Evolutionary conservation across 2,113 vertebrate species (phyloP).

Genomic region (Alethe diademata): DNA sequence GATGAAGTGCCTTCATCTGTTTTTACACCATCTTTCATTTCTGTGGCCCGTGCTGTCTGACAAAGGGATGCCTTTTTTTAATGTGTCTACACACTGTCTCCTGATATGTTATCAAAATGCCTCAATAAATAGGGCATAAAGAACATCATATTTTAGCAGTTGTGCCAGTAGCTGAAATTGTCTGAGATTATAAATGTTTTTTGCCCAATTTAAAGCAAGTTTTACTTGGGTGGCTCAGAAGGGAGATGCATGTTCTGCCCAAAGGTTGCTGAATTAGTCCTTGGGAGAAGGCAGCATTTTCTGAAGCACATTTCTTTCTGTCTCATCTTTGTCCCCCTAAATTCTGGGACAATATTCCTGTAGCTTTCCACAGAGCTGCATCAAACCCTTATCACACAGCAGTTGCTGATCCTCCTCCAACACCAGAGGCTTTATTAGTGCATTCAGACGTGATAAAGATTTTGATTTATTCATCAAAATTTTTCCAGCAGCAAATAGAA

Average conservation of each 20-base stretch:
- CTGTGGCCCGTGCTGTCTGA: neutral
- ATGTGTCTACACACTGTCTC: neutral
- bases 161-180: neutral
- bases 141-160: neutral
- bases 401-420: neutral
- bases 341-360: neutral
- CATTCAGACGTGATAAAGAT: neutral
- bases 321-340: neutral
- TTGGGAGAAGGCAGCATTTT: neutral
- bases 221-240: neutral
- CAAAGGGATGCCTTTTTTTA: neutral
- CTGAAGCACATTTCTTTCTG: neutral
- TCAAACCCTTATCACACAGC: neutral
- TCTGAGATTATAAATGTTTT: neutral
- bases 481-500: slow-evolving; percentile 1
- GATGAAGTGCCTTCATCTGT: slow-evolving; percentile 35
- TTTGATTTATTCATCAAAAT: slow-evolving; percentile 41
- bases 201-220: neutral
- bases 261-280: neutral
- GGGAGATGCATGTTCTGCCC: neutral
- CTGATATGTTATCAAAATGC: neutral
- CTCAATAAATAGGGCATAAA: neutral
- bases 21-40: slow-evolving; percentile 31
- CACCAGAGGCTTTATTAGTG: neutral
- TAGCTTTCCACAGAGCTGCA: neutral